These are phyloP conservation scores for Chlorops oryzae DNA, from an alignment of 1,140 invertebrate species.

Conservation along the genomic window DNA sequence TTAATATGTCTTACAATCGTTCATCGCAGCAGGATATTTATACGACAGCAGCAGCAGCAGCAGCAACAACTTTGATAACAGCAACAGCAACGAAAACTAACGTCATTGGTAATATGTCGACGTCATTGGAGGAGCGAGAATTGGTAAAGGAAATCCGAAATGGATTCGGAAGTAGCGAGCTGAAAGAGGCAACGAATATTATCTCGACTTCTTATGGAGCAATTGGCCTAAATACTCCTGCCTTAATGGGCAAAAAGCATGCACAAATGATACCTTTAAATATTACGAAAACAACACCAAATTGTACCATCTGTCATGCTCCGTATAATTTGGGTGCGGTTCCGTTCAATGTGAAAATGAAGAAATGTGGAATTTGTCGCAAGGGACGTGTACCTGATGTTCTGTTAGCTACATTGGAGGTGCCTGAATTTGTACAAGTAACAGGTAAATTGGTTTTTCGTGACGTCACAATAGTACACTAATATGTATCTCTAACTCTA, in stretches of 20 bases:
- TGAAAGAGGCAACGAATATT: background rate
- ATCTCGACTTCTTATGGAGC: too few species aligned
- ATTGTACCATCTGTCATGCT: slow-evolving; percentile 68
- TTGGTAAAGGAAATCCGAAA: slow-evolving; percentile 8
- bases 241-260: slow-evolving; percentile 27
- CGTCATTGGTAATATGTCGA: slow-evolving; percentile 25
- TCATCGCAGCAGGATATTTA: slow-evolving; percentile 41
- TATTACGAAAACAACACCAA: slow-evolving; percentile 25
- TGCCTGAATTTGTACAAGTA: slow-evolving; percentile 65
- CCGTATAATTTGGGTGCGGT: slow-evolving; percentile 68
- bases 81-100: too few species aligned
- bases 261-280: slow-evolving; percentile 22
- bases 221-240: too few species aligned
- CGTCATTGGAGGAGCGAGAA: slow-evolving; percentile 37
- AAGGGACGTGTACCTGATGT: slow-evolving; percentile 84
- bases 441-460: slow-evolving; percentile 51
- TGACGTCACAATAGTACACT: too few species aligned
- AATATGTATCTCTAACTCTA: slow-evolving; percentile 16
- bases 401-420: slow-evolving; percentile 81
- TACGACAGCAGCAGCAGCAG: slow-evolving; percentile 20
- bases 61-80: too few species aligned
- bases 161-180: background rate
- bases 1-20: slow-evolving; percentile 55
- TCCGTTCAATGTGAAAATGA: slow-evolving; percentile 59
- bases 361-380: slow-evolving; percentile 63